Evolutionary conservation across 2,888 invertebrate genomes (phyloP).

Genomic region (Monoplex corrugatus): DNA sequence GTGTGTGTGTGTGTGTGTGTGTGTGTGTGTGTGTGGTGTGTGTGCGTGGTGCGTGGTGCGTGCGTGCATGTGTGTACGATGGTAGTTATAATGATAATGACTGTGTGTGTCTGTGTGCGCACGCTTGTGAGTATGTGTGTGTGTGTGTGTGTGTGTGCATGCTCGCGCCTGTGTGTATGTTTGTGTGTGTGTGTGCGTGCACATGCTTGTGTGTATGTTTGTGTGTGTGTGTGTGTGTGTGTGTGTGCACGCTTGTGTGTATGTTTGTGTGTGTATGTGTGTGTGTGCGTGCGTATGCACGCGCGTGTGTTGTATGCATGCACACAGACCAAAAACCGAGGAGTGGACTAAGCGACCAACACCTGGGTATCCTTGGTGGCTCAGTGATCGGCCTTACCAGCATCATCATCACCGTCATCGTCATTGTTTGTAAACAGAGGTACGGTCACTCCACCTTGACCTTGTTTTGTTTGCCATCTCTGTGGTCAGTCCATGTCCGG

Average conservation of each 20-base stretch:
- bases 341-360: constrained; percentile 50
- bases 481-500: no score
- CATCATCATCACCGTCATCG: constrained; percentile 52
- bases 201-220: constrained; percentile 3
- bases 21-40: no score
- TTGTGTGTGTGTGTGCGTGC: background rate
- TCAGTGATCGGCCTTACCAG: constrained; percentile 51
- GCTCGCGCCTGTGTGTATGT: no score
- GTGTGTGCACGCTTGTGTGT: background rate
- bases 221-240: constrained; percentile 6
- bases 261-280: background rate
- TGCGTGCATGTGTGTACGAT: no score
- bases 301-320: background rate
- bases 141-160: no score
- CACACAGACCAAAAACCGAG: background rate
- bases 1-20: no score
- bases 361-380: constrained; percentile 53
- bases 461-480: no score
- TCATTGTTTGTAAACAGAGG: constrained; percentile 52
- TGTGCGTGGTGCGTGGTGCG: no score
- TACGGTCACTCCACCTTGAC: background rate
- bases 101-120: no score
- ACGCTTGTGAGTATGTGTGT: no score
- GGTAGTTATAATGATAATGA: no score
- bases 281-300: background rate